Conservation (phyloP, 2,797 vertebrate species). For the Spea hammondii region DNA sequence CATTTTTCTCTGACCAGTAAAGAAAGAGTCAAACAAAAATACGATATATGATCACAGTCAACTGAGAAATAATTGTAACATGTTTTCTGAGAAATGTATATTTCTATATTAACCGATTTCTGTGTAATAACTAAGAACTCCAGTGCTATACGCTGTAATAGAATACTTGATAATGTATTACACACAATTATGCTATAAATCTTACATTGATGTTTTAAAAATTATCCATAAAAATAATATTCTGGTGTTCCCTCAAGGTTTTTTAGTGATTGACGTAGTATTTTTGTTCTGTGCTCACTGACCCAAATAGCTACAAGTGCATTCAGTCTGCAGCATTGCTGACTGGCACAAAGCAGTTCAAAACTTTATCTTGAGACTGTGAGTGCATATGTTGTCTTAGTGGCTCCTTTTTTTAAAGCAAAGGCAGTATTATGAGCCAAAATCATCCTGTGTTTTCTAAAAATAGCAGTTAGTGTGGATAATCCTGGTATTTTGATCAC, state of each 20-base stretch:
- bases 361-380: constrained; percentile 12
- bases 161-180: too few species aligned
- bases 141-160: too few species aligned
- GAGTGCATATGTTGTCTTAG: constrained; percentile 13
- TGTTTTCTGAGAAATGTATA: too few species aligned
- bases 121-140: too few species aligned
- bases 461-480: not conserved
- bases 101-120: too few species aligned
- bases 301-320: constrained; percentile 30
- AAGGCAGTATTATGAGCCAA: not conserved
- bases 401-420: constrained; percentile 2
- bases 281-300: constrained; percentile 9
- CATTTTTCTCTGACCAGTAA: not conserved
- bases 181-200: too few species aligned
- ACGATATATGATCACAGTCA: not conserved
- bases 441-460: not conserved
- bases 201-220: too few species aligned
- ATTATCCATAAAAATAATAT: not conserved
- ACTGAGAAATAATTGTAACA: too few species aligned
- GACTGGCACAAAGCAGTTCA: not conserved
- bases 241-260: not conserved
- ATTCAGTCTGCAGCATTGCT: constrained; percentile 7
- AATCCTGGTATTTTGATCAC: not conserved
- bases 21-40: not conserved
- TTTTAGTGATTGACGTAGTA: not conserved